phyloP scores from a whole-genome alignment of 2,888 invertebrate genomes.

The Helicoverpa assulta region DNA sequence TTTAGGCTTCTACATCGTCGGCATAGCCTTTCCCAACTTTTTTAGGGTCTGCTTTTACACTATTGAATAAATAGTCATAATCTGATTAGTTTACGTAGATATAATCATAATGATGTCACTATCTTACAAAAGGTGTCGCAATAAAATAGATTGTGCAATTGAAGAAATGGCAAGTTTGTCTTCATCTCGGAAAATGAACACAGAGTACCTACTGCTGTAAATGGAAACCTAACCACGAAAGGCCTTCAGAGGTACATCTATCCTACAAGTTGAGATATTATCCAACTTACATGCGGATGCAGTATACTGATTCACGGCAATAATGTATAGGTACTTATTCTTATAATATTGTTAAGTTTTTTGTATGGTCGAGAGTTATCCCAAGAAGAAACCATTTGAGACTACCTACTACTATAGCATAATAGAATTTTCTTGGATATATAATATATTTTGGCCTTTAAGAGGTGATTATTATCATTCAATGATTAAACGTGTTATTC shows the following conservation, averaged over 20 bases:
- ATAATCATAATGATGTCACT: conserved; percentile 1
- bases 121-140: conserved; percentile 14
- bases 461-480: too few relatives aligned
- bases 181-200: conserved; percentile 8
- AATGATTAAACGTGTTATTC: too few relatives aligned
- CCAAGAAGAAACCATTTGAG: neutral
- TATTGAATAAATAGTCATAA: too few relatives aligned
- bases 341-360: neutral
- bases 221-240: conserved; percentile 34
- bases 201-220: conserved; percentile 35
- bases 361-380: neutral
- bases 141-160: conserved; percentile 1
- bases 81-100: neutral
- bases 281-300: conserved; percentile 36
- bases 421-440: too few relatives aligned
- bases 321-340: conserved; percentile 20
- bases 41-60: too few relatives aligned
- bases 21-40: too few relatives aligned
- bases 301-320: conserved; percentile 45
- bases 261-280: conserved; percentile 3
- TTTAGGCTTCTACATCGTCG: too few relatives aligned
- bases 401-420: too few relatives aligned
- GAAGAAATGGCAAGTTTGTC: neutral
- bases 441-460: too few relatives aligned
- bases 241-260: conserved; percentile 40